A percentile compares a stretch with the other conserved stretches of the same genome.
Conservation (phyloP, 2,888 invertebrate species). For the Gymnoscelis rufifasciata region DNA sequence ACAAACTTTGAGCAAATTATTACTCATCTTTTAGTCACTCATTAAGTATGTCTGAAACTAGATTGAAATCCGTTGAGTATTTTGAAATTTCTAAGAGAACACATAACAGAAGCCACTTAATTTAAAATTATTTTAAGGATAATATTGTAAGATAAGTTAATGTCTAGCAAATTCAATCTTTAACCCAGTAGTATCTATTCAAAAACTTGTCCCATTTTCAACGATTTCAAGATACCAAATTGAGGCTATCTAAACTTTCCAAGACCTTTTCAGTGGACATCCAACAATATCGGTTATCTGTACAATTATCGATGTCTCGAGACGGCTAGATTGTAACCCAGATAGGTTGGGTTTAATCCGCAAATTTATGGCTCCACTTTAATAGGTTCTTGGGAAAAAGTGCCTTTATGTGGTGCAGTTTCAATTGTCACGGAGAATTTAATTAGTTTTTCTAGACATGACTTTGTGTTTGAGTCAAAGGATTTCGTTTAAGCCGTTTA, state of each 20-base stretch:
- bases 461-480: neutral
- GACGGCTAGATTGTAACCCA: slow-evolving; percentile 64
- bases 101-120: too few species aligned
- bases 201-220: slow-evolving; percentile 25
- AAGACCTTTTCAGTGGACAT: slow-evolving; percentile 44
- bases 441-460: slow-evolving; percentile 3
- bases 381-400: slow-evolving; percentile 59
- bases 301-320: slow-evolving; percentile 67
- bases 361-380: slow-evolving; percentile 68
- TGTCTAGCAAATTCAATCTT: too few species aligned
- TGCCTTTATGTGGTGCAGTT: slow-evolving; percentile 20
- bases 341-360: slow-evolving; percentile 70
- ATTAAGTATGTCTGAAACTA: too few species aligned
- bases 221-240: slow-evolving; percentile 23
- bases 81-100: too few species aligned
- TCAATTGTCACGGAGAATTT: slow-evolving; percentile 12
- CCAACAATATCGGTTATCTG: slow-evolving; percentile 59
- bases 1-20: too few species aligned
- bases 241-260: slow-evolving; percentile 28
- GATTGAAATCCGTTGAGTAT: too few species aligned
- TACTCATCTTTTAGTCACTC: too few species aligned
- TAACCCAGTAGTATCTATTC: neutral
- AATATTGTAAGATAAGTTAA: too few species aligned
- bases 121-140: too few species aligned
- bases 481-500: too few species aligned